phyloP scores from a whole-genome alignment of 1,140 invertebrate species.

The Bathynomus jamesi region DNA sequence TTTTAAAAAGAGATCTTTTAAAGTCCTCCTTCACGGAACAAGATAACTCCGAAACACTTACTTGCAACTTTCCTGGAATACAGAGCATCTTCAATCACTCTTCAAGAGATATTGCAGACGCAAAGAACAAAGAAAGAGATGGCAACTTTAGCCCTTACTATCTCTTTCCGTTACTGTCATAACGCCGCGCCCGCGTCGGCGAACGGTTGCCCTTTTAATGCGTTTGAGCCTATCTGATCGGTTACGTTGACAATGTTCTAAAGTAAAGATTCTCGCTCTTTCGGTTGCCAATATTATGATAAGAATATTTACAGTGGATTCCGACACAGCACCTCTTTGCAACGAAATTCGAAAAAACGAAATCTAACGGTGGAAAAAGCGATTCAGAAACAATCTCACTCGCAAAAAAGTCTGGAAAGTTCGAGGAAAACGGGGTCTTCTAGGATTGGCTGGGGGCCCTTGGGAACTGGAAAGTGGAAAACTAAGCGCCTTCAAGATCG shows the following conservation, averaged over 20 bases:
- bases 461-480: slow-evolving; percentile 35
- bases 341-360: slow-evolving; percentile 1
- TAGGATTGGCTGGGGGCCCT: slow-evolving; percentile 31
- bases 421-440: slow-evolving; percentile 28
- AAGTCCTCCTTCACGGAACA: slow-evolving; percentile 32
- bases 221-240: slow-evolving; percentile 24
- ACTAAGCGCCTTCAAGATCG: slow-evolving; percentile 36
- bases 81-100: slow-evolving; percentile 38
- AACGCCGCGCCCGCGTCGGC: neutral
- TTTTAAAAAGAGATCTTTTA: slow-evolving; percentile 36
- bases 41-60: slow-evolving; percentile 38
- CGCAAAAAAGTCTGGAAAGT: slow-evolving; percentile 5
- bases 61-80: slow-evolving; percentile 38
- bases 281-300: slow-evolving; percentile 19
- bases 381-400: neutral
- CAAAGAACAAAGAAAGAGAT: neutral
- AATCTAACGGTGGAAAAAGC: neutral
- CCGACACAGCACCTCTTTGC: slow-evolving; percentile 1
- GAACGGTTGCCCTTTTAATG: neutral
- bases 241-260: slow-evolving; percentile 38
- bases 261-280: slow-evolving; percentile 36
- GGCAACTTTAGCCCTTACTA: neutral
- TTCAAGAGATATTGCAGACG: slow-evolving; percentile 5
- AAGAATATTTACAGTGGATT: slow-evolving; percentile 9
- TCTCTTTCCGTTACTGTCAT: neutral